phyloP scores from a whole-genome alignment of 23 tunicate genomes.

The Trididemnum clinides region DNA sequence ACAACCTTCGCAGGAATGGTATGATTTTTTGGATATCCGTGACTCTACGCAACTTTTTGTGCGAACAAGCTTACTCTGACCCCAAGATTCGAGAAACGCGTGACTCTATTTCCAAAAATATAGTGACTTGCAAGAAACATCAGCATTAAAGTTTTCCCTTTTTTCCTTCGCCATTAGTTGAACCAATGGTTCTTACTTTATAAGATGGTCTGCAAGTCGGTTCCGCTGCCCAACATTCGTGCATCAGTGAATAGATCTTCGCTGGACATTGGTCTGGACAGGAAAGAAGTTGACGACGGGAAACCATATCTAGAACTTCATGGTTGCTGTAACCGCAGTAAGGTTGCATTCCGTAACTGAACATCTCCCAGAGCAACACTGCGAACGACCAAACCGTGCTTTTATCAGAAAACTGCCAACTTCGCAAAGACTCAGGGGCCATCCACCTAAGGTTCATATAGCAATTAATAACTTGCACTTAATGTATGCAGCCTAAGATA shows the following conservation, averaged over 20 bases:
- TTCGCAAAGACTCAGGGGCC: conserved; percentile 85
- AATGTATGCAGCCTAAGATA: no score
- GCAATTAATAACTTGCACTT: background rate
- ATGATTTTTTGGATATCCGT: no score
- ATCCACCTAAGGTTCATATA: conserved; percentile 64
- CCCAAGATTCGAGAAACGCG: no score
- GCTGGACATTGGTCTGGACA: conserved; percentile 97
- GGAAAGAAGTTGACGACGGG: conserved; percentile 68
- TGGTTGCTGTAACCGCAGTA: conserved; percentile 97
- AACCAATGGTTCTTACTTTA: no score
- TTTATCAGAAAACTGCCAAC: conserved; percentile 72
- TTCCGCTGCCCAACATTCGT: conserved; percentile 85
- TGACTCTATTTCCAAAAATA: no score
- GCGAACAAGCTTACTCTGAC: no score
- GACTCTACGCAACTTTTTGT: no score
- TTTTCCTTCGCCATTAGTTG: no score
- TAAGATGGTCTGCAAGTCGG: conserved; percentile 59
- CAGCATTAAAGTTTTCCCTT: no score
- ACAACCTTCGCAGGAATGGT: no score
- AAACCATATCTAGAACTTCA: conserved; percentile 86
- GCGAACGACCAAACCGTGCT: conserved; percentile 93
- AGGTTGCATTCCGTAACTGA: conserved; percentile 88
- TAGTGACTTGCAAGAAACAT: no score
- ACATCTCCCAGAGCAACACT: conserved; percentile 87
- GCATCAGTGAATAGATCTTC: conserved; percentile 89